Conservation (phyloP, 2,888 invertebrate genomes). For the Drosophila putrida region DNA sequence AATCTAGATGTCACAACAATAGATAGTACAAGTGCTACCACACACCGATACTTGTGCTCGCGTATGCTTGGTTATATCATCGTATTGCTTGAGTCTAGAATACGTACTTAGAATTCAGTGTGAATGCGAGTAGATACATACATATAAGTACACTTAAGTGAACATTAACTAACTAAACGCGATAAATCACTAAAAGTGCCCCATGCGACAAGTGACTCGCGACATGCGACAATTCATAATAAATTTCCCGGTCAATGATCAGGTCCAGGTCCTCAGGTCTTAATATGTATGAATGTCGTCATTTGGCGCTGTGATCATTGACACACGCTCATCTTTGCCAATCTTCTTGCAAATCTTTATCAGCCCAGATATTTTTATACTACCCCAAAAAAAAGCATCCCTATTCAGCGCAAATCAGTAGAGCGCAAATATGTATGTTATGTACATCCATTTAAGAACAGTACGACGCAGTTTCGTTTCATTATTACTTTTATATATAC, state of each 20-base stretch:
- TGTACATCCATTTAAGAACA: conserved; percentile 27
- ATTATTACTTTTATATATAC: conserved; percentile 13
- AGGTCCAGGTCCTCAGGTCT: conserved; percentile 17
- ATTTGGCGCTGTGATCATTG: conserved; percentile 11
- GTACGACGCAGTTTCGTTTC: conserved; percentile 54
- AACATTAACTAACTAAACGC: conserved; percentile 45
- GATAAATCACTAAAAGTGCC: conserved; percentile 43
- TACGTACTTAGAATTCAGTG: conserved; percentile 14
- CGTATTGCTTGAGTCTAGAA: conserved; percentile 21
- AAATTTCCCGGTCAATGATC: conserved; percentile 58
- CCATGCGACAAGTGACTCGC: conserved; percentile 27
- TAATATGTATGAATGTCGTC: conserved; percentile 13
- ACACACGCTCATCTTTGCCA: conserved; percentile 11
- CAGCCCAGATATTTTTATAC: conserved; percentile 10
- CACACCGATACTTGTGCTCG: conserved; percentile 16
- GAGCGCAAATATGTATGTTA: conserved; percentile 8
- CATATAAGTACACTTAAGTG: conserved; percentile 28
- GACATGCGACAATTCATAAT: conserved; percentile 26
- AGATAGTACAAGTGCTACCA: conserved; percentile 13
- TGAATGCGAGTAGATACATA: neutral
- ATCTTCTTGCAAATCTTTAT: conserved; percentile 22
- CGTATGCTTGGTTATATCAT: conserved; percentile 32
- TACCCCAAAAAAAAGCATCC: conserved; percentile 34
- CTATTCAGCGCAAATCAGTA: conserved; percentile 58
- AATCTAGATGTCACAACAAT: conserved; percentile 25